Evolutionary conservation across 2,888 invertebrate species (phyloP).

Genomic region (Liopterus haemorrhoidalis): DNA sequence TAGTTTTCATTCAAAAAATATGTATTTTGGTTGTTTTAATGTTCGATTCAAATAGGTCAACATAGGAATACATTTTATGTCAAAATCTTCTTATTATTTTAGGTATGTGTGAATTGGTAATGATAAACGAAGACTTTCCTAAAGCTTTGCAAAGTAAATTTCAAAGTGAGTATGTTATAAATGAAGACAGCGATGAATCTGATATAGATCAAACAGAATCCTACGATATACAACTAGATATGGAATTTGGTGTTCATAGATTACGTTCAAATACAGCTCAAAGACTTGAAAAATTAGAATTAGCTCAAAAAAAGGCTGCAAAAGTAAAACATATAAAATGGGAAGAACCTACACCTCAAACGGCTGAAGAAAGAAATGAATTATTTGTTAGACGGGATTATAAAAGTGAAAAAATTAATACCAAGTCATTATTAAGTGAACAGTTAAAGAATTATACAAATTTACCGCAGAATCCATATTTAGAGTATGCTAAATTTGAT

Average conservation of each 20-base stretch:
- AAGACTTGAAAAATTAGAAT: constrained; percentile 81
- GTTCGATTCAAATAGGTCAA: too few relatives aligned
- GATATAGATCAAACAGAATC: constrained; percentile 61
- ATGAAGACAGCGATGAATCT: constrained; percentile 75
- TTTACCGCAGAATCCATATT: constrained; percentile 77
- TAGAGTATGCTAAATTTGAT: constrained; percentile 87
- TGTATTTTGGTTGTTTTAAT: not conserved
- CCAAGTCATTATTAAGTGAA: constrained; percentile 63
- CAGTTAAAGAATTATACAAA: constrained; percentile 71
- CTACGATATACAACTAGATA: constrained; percentile 70
- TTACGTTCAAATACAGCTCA: constrained; percentile 84
- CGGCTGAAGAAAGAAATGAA: constrained; percentile 55
- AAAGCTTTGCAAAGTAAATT: constrained; percentile 51
- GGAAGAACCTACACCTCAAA: constrained; percentile 52
- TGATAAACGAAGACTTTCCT: constrained; percentile 78
- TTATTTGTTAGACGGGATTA: constrained; percentile 53
- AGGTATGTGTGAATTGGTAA: constrained; percentile 87
- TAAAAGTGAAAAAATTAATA: constrained; percentile 34
- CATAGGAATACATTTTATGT: too few relatives aligned
- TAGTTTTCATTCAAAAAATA: constrained; percentile 11
- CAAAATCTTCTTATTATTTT: constrained; percentile 20
- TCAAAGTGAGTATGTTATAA: constrained; percentile 62
- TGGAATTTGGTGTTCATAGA: constrained; percentile 53
- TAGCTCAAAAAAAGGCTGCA: constrained; percentile 72
- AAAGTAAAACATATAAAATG: constrained; percentile 72